phyloP scores from a whole-genome alignment of 2,797 vertebrate genomes.

The Pelobates cultripes region DNA sequence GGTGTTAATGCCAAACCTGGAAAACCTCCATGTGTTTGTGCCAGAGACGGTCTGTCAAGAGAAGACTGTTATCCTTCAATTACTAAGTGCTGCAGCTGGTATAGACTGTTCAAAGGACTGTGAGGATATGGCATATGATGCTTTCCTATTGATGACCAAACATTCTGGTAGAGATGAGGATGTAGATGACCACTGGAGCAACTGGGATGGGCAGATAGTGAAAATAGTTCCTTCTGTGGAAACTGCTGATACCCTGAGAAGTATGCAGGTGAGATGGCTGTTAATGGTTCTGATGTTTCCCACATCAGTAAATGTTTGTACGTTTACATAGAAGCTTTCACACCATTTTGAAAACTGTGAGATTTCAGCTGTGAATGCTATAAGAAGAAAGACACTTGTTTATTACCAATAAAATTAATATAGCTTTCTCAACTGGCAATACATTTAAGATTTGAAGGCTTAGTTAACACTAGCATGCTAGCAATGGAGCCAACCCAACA shows the following conservation, averaged over 20 bases:
- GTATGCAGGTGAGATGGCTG: slow-evolving; percentile 82
- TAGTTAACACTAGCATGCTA: too few relatives aligned
- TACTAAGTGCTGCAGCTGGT: slow-evolving; percentile 93
- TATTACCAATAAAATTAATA: too few relatives aligned
- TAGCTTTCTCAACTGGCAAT: too few relatives aligned
- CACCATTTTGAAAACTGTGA: too few relatives aligned
- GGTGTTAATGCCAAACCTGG: slow-evolving; percentile 90
- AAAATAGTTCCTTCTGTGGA: slow-evolving; percentile 93
- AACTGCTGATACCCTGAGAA: slow-evolving; percentile 88
- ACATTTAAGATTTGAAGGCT: too few relatives aligned
- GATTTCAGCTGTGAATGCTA: too few relatives aligned
- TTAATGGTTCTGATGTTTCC: too few relatives aligned
- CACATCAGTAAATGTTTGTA: too few relatives aligned
- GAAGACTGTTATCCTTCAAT: slow-evolving; percentile 86
- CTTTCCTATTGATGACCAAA: slow-evolving; percentile 92
- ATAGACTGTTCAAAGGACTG: slow-evolving; percentile 95
- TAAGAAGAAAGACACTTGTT: too few relatives aligned
- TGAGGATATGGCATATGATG: slow-evolving; percentile 83
- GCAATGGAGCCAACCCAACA: too few relatives aligned
- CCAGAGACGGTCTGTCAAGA: slow-evolving; percentile 78
- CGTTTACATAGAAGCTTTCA: too few relatives aligned
- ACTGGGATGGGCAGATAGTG: slow-evolving; percentile 82
- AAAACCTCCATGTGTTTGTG: slow-evolving; percentile 91
- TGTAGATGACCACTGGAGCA: slow-evolving; percentile 74
- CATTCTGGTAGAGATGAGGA: slow-evolving; percentile 71